A percentile compares a stretch with the other conserved stretches of the same genome.
Evolutionary conservation across 2,113 vertebrate genomes (phyloP).

Genomic region (Oenanthe oenanthe): DNA sequence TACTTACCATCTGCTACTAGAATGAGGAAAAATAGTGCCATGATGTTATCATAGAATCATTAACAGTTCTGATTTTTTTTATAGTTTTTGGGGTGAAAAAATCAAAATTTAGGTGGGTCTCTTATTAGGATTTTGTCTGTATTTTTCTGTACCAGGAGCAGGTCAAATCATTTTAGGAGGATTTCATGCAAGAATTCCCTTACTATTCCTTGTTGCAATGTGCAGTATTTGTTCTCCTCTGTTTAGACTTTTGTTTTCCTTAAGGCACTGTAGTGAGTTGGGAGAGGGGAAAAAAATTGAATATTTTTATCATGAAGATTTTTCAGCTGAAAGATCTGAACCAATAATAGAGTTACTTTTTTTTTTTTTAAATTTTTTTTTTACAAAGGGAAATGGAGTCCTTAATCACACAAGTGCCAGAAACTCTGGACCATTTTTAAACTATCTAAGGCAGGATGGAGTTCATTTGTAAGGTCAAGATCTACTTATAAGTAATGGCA

Average conservation of each 20-base stretch:
- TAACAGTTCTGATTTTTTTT: not conserved
- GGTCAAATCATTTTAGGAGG: not conserved
- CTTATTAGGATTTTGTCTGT: not conserved
- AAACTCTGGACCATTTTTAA: not conserved
- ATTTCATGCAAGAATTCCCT: not conserved
- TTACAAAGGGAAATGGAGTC: not conserved
- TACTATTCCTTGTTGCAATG: not conserved
- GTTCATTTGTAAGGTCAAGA: conserved; percentile 27
- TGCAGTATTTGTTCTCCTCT: not conserved
- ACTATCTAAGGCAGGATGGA: not conserved
- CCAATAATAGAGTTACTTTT: not conserved
- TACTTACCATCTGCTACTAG: not conserved
- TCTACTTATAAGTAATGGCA: conserved; percentile 17
- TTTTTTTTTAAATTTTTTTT: not conserved
- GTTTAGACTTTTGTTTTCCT: not conserved
- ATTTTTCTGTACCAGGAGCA: not conserved
- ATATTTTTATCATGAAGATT: not conserved
- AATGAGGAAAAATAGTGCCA: not conserved
- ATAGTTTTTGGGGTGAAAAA: accelerated
- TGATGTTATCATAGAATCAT: not conserved
- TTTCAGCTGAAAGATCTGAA: not conserved
- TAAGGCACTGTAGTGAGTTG: not conserved
- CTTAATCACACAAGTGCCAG: not conserved
- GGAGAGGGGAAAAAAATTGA: accelerated
- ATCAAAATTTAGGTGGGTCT: not conserved